A percentile compares a stretch with the other conserved stretches of the same genome.
phyloP scores from a whole-genome alignment of 2,113 vertebrate genomes.

The Crocuta crocuta region DNA sequence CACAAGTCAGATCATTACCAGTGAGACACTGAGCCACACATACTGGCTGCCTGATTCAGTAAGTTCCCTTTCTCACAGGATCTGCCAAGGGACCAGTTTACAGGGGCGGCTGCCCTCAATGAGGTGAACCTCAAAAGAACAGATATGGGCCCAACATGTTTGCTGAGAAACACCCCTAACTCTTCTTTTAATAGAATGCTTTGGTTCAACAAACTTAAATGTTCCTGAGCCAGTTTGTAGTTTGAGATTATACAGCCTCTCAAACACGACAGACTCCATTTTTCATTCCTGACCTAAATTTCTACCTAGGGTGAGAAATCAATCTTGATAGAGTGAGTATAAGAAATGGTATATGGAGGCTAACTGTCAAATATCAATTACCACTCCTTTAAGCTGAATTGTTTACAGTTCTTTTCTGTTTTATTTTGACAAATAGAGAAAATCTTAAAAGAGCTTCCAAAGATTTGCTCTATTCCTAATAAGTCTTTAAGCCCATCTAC shows the following conservation, averaged over 20 bases:
- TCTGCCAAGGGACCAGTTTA: not conserved
- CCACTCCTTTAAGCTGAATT: not conserved
- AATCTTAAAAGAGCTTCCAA: not conserved
- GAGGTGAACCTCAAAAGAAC: not conserved
- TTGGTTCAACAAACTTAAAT: not conserved
- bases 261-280: not conserved
- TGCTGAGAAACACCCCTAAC: not conserved
- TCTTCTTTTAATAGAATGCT: slow-evolving; percentile 32
- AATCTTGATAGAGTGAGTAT: not conserved
- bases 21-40: not conserved
- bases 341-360: not conserved
- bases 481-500: not conserved
- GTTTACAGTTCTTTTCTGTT: not conserved
- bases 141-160: not conserved
- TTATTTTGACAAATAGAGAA: not conserved
- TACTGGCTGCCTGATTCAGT: not conserved
- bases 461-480: not conserved
- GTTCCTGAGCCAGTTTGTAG: not conserved
- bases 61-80: not conserved
- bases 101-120: not conserved
- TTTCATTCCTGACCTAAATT: not conserved
- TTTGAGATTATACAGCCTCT: not conserved
- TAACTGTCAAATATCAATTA: not conserved
- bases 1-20: not conserved
- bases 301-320: not conserved